Percentiles rank a stretch among this genome's conserved stretches.
Conservation (phyloP, 2,797 vertebrate species). For the Propithecus perrieri region DNA sequence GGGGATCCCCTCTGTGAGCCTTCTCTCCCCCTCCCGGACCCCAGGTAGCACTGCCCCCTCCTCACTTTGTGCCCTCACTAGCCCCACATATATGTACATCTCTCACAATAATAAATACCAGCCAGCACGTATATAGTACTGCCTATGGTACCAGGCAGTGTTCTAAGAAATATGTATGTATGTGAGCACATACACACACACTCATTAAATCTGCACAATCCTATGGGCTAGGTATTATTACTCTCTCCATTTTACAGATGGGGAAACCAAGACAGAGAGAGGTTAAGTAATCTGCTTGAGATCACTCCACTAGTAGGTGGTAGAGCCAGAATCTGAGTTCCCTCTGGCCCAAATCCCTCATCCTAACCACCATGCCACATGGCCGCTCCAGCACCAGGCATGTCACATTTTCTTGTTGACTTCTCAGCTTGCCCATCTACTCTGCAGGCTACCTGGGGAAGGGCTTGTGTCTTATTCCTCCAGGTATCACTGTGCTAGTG, state of each 20-base stretch:
- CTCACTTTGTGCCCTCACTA: neutral
- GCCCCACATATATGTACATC: neutral
- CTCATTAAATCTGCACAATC: neutral
- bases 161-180: neutral
- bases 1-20: neutral
- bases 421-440: neutral
- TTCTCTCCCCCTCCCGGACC: neutral
- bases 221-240: neutral
- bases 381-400: neutral
- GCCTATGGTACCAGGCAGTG: neutral
- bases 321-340: neutral
- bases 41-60: neutral
- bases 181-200: too few species aligned
- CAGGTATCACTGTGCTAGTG: neutral
- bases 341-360: neutral
- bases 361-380: too few species aligned
- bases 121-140: neutral
- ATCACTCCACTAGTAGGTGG: neutral
- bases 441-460: neutral
- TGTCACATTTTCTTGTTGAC: neutral
- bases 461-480: neutral
- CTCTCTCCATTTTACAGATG: neutral
- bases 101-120: neutral
- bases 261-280: neutral
- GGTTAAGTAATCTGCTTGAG: neutral